Conservation (phyloP, 2,888 invertebrate genomes). For the Luperina testacea region DNA sequence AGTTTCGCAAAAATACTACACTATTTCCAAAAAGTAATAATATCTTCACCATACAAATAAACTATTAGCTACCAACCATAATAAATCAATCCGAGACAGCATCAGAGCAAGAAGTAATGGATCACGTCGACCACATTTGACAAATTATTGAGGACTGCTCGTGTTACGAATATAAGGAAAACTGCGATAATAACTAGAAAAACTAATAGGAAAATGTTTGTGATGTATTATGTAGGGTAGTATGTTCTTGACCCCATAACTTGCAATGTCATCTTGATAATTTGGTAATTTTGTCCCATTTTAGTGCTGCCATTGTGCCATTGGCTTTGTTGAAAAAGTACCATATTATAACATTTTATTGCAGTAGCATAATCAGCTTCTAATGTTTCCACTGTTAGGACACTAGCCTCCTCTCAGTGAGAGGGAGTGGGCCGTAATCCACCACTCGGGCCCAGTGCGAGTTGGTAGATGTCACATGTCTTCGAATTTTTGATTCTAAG, state of each 20-base stretch:
- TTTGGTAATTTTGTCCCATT: conserved; percentile 3
- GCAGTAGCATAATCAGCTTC: too few species aligned
- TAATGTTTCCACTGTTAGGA: too few species aligned
- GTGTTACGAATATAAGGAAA: conserved; percentile 41
- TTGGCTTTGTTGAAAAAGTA: too few species aligned
- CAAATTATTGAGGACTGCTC: conserved; percentile 58
- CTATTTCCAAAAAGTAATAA: neutral
- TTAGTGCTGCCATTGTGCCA: neutral
- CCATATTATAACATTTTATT: too few species aligned
- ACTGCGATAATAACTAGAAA: conserved; percentile 40
- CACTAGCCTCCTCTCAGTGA: too few species aligned
- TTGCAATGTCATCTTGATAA: conserved; percentile 22
- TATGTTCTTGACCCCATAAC: conserved; percentile 23
- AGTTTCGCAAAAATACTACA: neutral
- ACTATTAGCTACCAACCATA: conserved; percentile 29
- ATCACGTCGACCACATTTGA: conserved; percentile 55
- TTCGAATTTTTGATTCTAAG: too few species aligned
- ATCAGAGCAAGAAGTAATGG: conserved; percentile 53
- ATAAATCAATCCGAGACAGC: conserved; percentile 53
- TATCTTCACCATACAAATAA: conserved; percentile 15
- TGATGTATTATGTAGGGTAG: conserved; percentile 6
- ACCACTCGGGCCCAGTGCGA: too few species aligned
- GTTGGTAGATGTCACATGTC: too few species aligned
- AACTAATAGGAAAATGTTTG: conserved; percentile 37
- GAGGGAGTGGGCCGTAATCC: too few species aligned